Evolutionary conservation across 64 coral and sea anemone species (phyloP).

Genomic region (Actinia equina): DNA sequence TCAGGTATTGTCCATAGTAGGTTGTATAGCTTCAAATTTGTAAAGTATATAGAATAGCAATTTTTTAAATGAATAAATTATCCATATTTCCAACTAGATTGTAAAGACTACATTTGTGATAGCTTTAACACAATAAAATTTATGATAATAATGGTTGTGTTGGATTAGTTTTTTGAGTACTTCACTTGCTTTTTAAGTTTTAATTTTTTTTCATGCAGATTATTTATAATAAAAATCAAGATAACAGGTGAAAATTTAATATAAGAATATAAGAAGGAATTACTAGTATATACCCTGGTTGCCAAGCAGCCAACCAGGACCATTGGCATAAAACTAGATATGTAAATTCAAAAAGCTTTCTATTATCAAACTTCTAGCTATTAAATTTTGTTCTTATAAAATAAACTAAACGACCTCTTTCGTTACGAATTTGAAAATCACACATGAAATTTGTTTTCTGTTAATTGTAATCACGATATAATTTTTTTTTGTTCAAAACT

Average conservation of each 20-base stretch:
- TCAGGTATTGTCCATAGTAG: neutral
- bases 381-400: neutral
- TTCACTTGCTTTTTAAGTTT: neutral
- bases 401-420: neutral
- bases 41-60: neutral
- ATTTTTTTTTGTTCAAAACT: no score
- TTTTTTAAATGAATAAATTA: conserved; percentile 1
- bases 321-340: neutral
- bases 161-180: no score
- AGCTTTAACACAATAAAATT: conserved; percentile 12
- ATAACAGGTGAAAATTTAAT: neutral
- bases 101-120: neutral
- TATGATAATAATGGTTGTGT: neutral
- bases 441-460: no score
- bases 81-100: conserved; percentile 6
- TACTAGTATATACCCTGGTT: neutral
- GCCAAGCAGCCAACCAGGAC: neutral
- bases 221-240: neutral
- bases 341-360: neutral
- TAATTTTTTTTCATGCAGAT: neutral
- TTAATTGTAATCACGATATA: no score
- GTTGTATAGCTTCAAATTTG: conserved; percentile 5
- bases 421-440: no score
- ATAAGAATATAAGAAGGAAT: neutral
- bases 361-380: neutral